Percentiles rank a stretch among this genome's conserved stretches.
Evolutionary conservation across 2,888 invertebrate species (phyloP).

Genomic region (Eilema caniola): DNA sequence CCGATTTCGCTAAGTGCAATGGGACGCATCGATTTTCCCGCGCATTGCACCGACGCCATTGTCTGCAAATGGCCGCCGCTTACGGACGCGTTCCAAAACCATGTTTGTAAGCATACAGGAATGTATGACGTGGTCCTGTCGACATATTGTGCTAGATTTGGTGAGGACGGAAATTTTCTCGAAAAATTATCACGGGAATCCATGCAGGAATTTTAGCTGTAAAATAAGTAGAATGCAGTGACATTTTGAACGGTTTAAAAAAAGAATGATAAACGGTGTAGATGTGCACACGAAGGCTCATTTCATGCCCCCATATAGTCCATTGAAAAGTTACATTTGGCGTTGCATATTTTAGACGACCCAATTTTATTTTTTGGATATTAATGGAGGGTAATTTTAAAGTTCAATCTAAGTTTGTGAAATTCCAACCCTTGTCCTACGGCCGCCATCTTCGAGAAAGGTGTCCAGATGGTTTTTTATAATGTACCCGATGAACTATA

Average conservation of each 20-base stretch:
- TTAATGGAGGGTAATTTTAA: too few relatives aligned
- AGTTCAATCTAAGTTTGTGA: too few relatives aligned
- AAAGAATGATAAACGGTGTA: background rate
- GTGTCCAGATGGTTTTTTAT: too few relatives aligned
- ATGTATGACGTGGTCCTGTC: conserved; percentile 66
- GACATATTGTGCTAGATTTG: conserved; percentile 65
- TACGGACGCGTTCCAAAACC: conserved; percentile 69
- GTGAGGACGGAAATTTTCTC: conserved; percentile 42
- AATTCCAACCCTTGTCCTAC: too few relatives aligned
- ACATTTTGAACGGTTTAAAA: background rate
- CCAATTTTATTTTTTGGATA: too few relatives aligned
- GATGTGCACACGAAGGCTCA: too few relatives aligned
- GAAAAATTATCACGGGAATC: conserved; percentile 14
- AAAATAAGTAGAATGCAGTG: background rate
- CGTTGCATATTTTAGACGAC: too few relatives aligned
- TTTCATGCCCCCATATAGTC: too few relatives aligned
- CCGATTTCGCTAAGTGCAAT: conserved; percentile 64
- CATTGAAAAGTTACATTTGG: too few relatives aligned
- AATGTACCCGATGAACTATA: too few relatives aligned
- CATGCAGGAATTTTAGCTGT: background rate
- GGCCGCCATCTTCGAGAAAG: too few relatives aligned
- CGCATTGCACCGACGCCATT: conserved; percentile 66
- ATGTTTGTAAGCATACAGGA: conserved; percentile 57
- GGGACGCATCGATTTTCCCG: conserved; percentile 70
- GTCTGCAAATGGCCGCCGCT: conserved; percentile 81